phyloP scores from a whole-genome alignment of 1,140 invertebrate genomes.

The Drosophila ohnishii region DNA sequence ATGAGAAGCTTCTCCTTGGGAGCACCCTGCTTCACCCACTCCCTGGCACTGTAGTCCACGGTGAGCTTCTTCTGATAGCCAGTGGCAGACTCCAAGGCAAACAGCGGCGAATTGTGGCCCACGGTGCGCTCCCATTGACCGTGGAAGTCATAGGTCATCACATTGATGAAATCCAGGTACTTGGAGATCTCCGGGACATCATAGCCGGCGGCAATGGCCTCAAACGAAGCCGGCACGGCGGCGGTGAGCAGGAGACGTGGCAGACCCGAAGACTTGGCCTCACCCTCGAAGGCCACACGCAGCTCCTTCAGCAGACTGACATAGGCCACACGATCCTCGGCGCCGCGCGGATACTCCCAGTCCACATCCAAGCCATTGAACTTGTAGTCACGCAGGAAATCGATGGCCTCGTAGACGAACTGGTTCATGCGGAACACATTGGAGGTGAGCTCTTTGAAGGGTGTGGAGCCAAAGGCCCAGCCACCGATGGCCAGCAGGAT shows the following conservation, averaged over 20 bases:
- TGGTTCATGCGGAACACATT: constrained; percentile 97
- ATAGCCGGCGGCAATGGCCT: constrained; percentile 96
- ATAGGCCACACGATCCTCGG: constrained; percentile 92
- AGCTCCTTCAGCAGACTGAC: constrained; percentile 91
- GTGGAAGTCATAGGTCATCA: constrained; percentile 98
- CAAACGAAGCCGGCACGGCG: constrained; percentile 95
- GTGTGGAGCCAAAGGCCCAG: constrained; percentile 96
- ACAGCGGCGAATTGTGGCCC: constrained; percentile 95
- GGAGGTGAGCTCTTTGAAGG: constrained; percentile 95
- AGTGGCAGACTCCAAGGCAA: constrained; percentile 93
- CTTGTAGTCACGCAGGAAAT: constrained; percentile 94
- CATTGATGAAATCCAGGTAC: constrained; percentile 96
- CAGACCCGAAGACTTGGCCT: constrained; percentile 90
- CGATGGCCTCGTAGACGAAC: constrained; percentile 96
- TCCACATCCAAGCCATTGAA: constrained; percentile 97
- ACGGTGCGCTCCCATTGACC: constrained; percentile 96
- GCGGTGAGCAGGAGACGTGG: constrained; percentile 93
- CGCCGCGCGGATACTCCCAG: constrained; percentile 97
- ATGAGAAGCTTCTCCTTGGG: constrained; percentile 97
- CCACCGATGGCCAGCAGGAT: constrained; percentile 96
- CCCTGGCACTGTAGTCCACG: constrained; percentile 94
- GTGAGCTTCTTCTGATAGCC: constrained; percentile 95
- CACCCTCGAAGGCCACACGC: constrained; percentile 94
- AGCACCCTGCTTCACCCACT: constrained; percentile 97
- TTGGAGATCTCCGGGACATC: constrained; percentile 97